These are phyloP conservation scores for Chiroxiphia lanceolata DNA, from an alignment of 2,797 vertebrate species.

Conservation along the genomic window DNA sequence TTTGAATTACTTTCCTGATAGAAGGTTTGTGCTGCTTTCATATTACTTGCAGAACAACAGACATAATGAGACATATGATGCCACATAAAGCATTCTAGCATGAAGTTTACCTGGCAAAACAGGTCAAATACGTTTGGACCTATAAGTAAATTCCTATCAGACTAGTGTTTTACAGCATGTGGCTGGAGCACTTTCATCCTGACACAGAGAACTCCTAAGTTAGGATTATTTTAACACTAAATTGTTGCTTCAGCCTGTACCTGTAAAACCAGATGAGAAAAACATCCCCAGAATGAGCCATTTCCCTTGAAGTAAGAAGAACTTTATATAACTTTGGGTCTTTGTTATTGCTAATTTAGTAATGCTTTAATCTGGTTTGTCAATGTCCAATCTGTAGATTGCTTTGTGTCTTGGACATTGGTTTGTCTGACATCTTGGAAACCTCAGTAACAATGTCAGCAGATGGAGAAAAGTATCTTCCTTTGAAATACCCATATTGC, in stretches of 20 bases:
- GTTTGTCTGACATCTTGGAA: not conserved
- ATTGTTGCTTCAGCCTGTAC: not conserved
- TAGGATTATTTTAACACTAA: not conserved
- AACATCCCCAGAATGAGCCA: not conserved
- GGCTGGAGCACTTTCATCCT: not conserved
- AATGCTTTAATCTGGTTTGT: constrained; percentile 1
- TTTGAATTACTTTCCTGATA: not conserved
- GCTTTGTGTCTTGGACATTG: not conserved
- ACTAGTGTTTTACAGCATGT: not conserved
- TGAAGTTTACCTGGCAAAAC: not conserved
- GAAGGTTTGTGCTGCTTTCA: not conserved
- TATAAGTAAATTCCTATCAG: not conserved
- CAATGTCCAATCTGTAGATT: not conserved
- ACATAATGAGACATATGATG: not conserved
- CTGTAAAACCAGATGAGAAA: not conserved
- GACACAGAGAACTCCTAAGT: not conserved
- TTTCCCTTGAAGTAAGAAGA: not conserved
- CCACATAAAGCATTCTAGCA: not conserved
- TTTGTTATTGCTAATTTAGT: not conserved
- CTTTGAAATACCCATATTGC: not conserved
- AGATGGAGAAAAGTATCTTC: not conserved
- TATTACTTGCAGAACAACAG: not conserved
- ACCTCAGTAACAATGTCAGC: not conserved
- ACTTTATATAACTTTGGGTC: not conserved
- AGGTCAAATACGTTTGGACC: not conserved